Evolutionary conservation across 2,888 invertebrate species (phyloP).

Genomic region (Drosophila cracens): DNA sequence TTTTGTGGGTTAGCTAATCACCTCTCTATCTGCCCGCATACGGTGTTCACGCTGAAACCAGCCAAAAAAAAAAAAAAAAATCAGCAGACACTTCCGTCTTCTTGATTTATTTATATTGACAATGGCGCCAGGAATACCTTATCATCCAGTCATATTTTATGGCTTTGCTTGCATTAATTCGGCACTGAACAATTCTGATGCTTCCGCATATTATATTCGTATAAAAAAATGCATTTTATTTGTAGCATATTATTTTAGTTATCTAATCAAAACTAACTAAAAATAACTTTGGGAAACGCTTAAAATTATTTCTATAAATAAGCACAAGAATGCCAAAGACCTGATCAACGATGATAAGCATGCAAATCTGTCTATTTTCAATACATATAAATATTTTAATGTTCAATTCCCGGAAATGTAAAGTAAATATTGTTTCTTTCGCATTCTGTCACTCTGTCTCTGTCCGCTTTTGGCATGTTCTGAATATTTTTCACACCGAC

Average conservation of each 20-base stretch:
- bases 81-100: conserved; percentile 24
- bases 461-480: conserved; percentile 9
- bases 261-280: background rate
- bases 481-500: conserved; percentile 25
- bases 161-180: conserved; percentile 20
- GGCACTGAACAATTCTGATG: background rate
- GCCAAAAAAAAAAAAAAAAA: conserved; percentile 10
- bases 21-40: conserved; percentile 30
- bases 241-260: background rate
- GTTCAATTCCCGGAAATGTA: conserved; percentile 1
- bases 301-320: background rate
- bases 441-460: conserved; percentile 5
- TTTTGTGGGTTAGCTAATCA: conserved; percentile 21
- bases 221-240: background rate
- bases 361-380: background rate
- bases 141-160: conserved; percentile 28
- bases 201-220: background rate
- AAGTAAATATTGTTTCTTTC: conserved; percentile 30
- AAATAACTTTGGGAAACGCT: background rate
- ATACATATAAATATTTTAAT: conserved; percentile 18
- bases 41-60: conserved; percentile 6
- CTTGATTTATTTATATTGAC: conserved; percentile 42
- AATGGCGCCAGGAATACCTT: conserved; percentile 31
- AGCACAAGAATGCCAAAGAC: background rate
- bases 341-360: background rate